Base-by-base conservation (phyloP, 2,113 vertebrate genomes). In the Upupa epops region DNA sequence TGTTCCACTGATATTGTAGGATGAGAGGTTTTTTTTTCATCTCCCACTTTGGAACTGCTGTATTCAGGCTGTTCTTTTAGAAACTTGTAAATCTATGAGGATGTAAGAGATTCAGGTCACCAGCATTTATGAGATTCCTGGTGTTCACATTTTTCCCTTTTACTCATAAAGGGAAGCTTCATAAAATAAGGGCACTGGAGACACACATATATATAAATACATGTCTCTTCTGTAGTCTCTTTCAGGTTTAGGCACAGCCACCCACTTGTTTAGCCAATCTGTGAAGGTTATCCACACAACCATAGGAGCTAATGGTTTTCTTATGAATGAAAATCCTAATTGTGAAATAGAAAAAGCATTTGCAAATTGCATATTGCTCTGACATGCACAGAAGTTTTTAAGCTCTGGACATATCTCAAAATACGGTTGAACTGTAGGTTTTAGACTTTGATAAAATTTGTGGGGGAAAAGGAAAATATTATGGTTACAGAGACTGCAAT, bases 121-220 rank as follows among this genome's bases (percentile, higher is more conserved):
- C 17, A 78, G 58, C 71, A 89, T 13, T 84, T 52, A 63, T 15
- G 20, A 91, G 22, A 68, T 68, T 68, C n/a, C 45, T 8, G 3
- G 5, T 59, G 29, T 8, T 78, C 1, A 0, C 6, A 8, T 69
- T 79, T 81, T 52, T 3, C 5, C 14, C 25, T 75, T 65, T 75
- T 83, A n/a, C 8, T 60, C 51, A 11, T 42, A 42, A 42, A 42
- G 40, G 15, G 40, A 60, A 17, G 13, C 8, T 1, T 6, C 7
- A 29, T 34, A 34, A 79, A 61, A 3, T 18, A 63, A 52, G 17
- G 36, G 5, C 12, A n/a, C 6, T 45, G 37, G 9, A 72, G 17
- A 45, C 25, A 56, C 4, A 32, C 3, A 6, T 80, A 7, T 14
- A 54, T 3, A 46, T 3, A 45, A 0, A 0, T n/a, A 13, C 3